phyloP scores from a whole-genome alignment of 2,888 invertebrate species.

The Agrenia bidenticulata region DNA sequence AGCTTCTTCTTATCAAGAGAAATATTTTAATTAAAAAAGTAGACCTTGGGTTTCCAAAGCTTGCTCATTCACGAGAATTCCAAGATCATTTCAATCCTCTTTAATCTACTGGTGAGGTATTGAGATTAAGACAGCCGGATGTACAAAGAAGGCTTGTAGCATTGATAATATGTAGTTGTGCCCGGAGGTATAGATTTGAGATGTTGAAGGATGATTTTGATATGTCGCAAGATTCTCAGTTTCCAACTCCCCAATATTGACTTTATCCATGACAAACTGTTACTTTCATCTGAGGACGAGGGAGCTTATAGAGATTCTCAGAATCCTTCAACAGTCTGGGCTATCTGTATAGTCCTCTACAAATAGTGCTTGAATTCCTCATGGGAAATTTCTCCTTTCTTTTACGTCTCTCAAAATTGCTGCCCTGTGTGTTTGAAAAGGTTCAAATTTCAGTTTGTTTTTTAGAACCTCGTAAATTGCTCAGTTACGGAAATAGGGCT shows the following conservation, averaged over 20 bases:
- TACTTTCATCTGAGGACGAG: neutral
- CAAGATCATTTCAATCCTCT: too few species aligned
- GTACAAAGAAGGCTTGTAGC: too few species aligned
- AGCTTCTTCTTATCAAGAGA: too few species aligned
- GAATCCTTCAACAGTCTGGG: too few species aligned
- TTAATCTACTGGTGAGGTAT: too few species aligned
- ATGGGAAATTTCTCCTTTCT: slow-evolving; percentile 19
- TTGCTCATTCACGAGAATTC: too few species aligned
- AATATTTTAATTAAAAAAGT: too few species aligned
- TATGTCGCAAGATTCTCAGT: neutral
- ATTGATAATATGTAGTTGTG: neutral
- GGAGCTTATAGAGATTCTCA: slow-evolving; percentile 7
- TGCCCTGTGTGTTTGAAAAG: slow-evolving; percentile 14
- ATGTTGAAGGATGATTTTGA: neutral
- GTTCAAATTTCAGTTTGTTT: slow-evolving; percentile 14
- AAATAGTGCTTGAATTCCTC: slow-evolving; percentile 2
- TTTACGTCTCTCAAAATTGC: slow-evolving; percentile 16
- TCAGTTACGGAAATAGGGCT: neutral
- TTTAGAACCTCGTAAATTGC: slow-evolving; percentile 15
- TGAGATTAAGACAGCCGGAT: too few species aligned
- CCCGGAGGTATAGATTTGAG: neutral
- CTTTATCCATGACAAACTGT: slow-evolving; percentile 18
- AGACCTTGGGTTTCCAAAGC: too few species aligned
- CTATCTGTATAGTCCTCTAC: neutral
- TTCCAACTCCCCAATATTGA: slow-evolving; percentile 12